phyloP scores from a whole-genome alignment of 2,888 invertebrate species.

The Drosophila cognata region DNA sequence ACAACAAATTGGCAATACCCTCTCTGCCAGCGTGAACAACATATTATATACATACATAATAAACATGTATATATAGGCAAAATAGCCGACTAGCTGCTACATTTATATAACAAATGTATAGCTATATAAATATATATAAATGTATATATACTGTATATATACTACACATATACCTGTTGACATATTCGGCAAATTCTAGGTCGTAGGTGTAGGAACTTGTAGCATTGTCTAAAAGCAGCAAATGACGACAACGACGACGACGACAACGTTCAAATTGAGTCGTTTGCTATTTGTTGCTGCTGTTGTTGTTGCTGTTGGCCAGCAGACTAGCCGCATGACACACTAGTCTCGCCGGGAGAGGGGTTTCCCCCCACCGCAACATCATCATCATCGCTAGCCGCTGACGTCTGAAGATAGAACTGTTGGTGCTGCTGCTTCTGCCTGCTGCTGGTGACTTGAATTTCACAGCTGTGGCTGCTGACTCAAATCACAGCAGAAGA shows the following conservation, averaged over 20 bases:
- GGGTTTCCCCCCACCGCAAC: conserved; percentile 1
- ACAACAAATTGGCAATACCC: neutral
- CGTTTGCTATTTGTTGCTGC: conserved; percentile 9
- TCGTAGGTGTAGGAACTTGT: conserved; percentile 79
- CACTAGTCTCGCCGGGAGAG: conserved; percentile 37
- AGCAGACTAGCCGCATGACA: conserved; percentile 59
- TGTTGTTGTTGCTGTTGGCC: conserved; percentile 36
- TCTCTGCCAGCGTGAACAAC: conserved; percentile 1
- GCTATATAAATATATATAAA: conserved; percentile 24
- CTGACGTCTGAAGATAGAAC: conserved; percentile 40
- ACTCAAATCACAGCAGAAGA: conserved; percentile 57
- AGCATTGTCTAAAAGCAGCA: conserved; percentile 77
- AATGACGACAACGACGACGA: conserved; percentile 64
- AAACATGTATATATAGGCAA: conserved; percentile 35
- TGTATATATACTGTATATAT: conserved; percentile 1
- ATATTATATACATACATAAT: conserved; percentile 19
- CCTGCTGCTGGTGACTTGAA: conserved; percentile 44
- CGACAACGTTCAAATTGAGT: conserved; percentile 31
- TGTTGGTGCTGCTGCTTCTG: conserved; percentile 17
- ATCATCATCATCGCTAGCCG: neutral
- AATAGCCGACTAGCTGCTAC: conserved; percentile 20
- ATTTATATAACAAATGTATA: conserved; percentile 35
- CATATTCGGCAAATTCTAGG: conserved; percentile 80
- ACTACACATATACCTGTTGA: conserved; percentile 72
- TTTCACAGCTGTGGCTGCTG: conserved; percentile 52